Evolutionary conservation across 2,888 invertebrate genomes (phyloP), one percentile per base, ranked within the genome.

Genomic region (Caenorhabditis panamensis): DNA sequence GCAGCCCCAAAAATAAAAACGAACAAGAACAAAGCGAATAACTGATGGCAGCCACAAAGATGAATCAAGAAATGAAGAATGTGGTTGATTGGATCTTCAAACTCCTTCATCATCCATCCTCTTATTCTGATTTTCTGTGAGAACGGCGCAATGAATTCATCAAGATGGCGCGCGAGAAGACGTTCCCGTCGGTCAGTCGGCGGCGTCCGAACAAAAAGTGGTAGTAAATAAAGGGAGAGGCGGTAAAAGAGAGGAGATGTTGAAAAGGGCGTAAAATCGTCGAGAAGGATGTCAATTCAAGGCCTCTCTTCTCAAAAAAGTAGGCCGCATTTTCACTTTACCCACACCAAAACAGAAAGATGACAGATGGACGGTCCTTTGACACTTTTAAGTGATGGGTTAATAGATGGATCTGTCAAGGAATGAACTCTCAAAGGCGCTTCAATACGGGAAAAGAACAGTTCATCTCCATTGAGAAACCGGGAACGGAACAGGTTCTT

Each of bases 231-330:
- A 61, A 13, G 20, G n/a, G 18, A 11, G 54, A 26, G 11, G 24
- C 24, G 51, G 24, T 18, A 24, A 49, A 49, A 58, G 41, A 13
- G 13, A 16, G 53, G 31, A 56, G 31, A 54, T 72, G 72, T 72
- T 49, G 72, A 72, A 72, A 72, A 72, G 72, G 72, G 72, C 72
- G 72, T 61, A 62, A 62, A 71, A 71, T 31, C 24, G 49, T 47
- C 49, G 24, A 44, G 49, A 47, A 28, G 37, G 58, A 28, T 16
- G 37, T 41, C 61, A 61, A 61, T 44, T 44, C 61, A 61, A 61
- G 61, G 61, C 61, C 47, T 41, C 41, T 36, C 36, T 18, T 54
- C 31, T n/a, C 26, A n/a, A 26, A 28, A 56, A 56, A 56, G 56
- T 56, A 56, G 56, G 56, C n/a, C 56, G 36, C 56, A 28, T 20